Percentiles rank a stretch among this genome's conserved stretches.
Conservation (phyloP, 2,888 invertebrate species). For the Ectobius pallidus region DNA sequence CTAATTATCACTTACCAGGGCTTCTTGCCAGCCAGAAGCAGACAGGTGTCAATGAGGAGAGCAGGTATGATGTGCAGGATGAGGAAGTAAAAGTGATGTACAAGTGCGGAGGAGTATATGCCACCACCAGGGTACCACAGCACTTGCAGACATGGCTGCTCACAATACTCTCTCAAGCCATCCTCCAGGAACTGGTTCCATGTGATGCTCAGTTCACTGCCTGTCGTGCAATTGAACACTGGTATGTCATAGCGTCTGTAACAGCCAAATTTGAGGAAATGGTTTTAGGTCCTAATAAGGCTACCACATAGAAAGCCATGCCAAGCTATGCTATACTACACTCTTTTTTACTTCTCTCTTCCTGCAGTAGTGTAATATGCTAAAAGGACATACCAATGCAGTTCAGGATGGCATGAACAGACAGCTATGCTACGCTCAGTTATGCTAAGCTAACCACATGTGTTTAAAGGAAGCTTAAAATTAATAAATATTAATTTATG, state of each 20-base stretch:
- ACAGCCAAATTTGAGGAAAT: no score
- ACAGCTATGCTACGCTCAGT: no score
- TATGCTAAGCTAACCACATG: no score
- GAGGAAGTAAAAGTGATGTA: conserved; percentile 58
- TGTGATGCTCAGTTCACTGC: conserved; percentile 60
- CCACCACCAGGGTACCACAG: conserved; percentile 54
- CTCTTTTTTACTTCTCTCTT: no score
- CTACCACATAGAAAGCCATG: no score
- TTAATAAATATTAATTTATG: no score
- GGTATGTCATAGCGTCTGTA: conserved; percentile 47
- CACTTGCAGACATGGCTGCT: conserved; percentile 58
- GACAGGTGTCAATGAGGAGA: conserved; percentile 58
- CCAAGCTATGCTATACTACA: no score
- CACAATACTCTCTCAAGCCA: conserved; percentile 50
- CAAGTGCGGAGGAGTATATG: conserved; percentile 51
- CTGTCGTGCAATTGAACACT: conserved; percentile 64
- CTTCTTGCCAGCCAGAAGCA: conserved; percentile 57
- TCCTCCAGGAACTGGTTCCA: conserved; percentile 59
- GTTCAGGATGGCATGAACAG: no score
- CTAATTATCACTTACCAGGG: conserved; percentile 51
- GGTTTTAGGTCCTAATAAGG: no score
- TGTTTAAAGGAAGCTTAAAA: no score
- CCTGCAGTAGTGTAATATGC: no score
- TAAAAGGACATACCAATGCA: no score
- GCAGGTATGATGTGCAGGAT: conserved; percentile 63